Evolutionary conservation across 2,113 vertebrate species (phyloP).

Genomic region (Ceyx melanurus): DNA sequence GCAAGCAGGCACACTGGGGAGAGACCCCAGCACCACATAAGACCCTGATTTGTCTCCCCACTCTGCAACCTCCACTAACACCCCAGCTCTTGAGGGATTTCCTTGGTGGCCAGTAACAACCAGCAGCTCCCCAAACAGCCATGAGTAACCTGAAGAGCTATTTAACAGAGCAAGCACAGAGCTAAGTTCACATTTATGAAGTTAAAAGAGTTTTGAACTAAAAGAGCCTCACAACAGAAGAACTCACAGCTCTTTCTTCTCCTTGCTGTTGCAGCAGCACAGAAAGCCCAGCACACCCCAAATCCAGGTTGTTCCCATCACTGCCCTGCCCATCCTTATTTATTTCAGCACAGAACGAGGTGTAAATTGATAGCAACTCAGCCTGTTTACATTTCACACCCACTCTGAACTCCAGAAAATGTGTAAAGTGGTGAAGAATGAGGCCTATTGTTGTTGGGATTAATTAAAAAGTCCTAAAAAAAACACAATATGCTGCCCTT

Average conservation of each 20-base stretch:
- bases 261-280: rapidly evolving
- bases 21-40: background rate
- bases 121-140: background rate
- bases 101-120: rapidly evolving
- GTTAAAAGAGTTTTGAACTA: background rate
- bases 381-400: background rate
- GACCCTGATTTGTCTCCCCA: background rate
- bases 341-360: background rate
- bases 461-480: background rate
- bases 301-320: rapidly evolving
- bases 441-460: background rate
- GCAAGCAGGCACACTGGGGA: background rate
- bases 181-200: background rate
- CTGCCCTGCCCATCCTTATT: background rate
- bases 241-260: background rate
- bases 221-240: background rate
- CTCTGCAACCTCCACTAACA: rapidly evolving
- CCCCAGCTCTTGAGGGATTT: background rate
- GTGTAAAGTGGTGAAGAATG: background rate
- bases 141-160: rapidly evolving
- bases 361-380: background rate
- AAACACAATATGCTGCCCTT: background rate
- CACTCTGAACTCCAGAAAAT: background rate
- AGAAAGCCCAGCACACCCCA: background rate
- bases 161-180: background rate